Evolutionary conservation across 2,113 vertebrate species (phyloP), one percentile per base, ranked within the genome.

Genomic region (Ptyas mucosa): DNA sequence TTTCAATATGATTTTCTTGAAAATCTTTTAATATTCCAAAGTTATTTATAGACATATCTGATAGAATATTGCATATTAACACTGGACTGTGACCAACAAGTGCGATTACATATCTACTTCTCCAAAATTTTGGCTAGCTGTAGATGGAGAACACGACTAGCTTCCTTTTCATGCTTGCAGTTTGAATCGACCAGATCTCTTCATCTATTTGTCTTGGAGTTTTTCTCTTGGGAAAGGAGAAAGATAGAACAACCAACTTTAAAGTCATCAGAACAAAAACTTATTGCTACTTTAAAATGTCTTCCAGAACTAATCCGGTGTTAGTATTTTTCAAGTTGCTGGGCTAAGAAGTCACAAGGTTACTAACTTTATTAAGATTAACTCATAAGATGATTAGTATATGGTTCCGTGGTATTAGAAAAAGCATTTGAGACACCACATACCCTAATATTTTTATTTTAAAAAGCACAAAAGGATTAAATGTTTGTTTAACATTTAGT

Each of bases 371-470:
- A 81, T 81, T 81, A 81, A 81, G 18, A 21, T 81, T 43, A 81
- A 43, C 18, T 81, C 75, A 43, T 81, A 81, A 39, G 34, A 6
- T n/a, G 5, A 3, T 93, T 85, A 61, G 24, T 8, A 0, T n/a
- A 57, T 3, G 23, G n/a, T 6, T 20, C 0, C 53, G 87, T 39
- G 85, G 69, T 90, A 89, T 0, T 90, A 18, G 15, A 11, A 9
- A 75, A 92, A 95, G 54, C 88, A 75, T 95, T 93, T 95, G 53
- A 88, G 89, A 15, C 53, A 53, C 90, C 81, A 11, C 90, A 89
- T 93, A 89, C 54, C 88, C 61, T 94, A 93, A 92, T 87, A 61
- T 87, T 94, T 46, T 51, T 85, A 86, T 46, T 85, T 43, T 54
- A 86, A 92, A 15, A 34, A 85, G 21, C 61, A 51, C 89, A 3